Evolutionary conservation across 2,113 vertebrate species (phyloP), one percentile per base, ranked within the genome.

Genomic region (Archocentrus centrarchus): DNA sequence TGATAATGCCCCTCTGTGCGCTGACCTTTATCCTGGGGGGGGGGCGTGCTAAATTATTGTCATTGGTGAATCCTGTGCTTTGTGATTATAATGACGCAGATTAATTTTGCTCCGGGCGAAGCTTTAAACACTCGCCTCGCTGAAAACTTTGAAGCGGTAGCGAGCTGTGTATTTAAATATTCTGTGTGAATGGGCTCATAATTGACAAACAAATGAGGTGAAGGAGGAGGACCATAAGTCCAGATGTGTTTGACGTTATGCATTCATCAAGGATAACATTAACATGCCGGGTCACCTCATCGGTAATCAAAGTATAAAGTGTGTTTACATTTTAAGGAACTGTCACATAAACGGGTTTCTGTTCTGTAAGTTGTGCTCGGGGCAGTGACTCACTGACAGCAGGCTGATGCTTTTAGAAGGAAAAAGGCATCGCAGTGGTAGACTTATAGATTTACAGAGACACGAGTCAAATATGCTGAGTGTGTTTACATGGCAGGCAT

Each of bases 11-110:
- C 24, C 66, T 53, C 17, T 70, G 66, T 13, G 66, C 30, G 66
- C n/a, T 70, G 66, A 70, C 66, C 66, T 32, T 70, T 70, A 17
- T 70, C 44, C 44, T 32, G 66, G 32, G 44, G 17, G 44, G 37
- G 6, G 41, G 44, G 66, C 41, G 24, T 30, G 24, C 66, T 70
- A 70, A 70, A 70, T 2, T 30, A 53, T 70, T 70, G 10, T 70
- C 66, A 32, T 70, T 70, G 50, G 66, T 32, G 66, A 32, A 53
- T 70, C 17, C 66, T 70, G 66, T 13, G 44, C 66, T 70, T 70
- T 53, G 44, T 53, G 24, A 70, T 70, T 70, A 70, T 32, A 53
- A 53, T 70, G 66, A 70, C 24, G 24, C 44, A 50, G 66, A 70
- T 70, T 53, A 53, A 70, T 70, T 70, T 70, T 0, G 66, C 66